Base-by-base conservation (phyloP, 1,140 invertebrate species). In the Lethrus apterus region DNA sequence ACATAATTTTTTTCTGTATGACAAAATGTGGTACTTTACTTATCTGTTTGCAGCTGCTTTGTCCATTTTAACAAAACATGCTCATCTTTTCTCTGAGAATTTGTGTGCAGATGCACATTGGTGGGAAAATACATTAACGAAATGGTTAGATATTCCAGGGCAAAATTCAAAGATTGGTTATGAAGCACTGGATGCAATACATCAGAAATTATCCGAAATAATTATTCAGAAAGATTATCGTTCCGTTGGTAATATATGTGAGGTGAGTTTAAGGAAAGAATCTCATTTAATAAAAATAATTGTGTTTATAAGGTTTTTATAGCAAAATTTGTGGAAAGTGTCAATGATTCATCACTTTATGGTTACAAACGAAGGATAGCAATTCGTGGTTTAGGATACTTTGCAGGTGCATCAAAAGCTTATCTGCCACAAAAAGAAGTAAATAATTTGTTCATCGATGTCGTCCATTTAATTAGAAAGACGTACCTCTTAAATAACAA, bases 341-440 rank as follows among this genome's bases (percentile, higher is more conserved):
- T 50, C 38, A 45, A 52, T 35, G 46, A 34, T 8, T 23, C 10
- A n/a, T 14, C 54, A 14, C 26, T 46, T 11, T 29, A 47, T 9
- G 42, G 50, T 15, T 48, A 50, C 11, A 58, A 67, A 51, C 50
- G 60, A 45, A 58, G 48, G 10, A 48, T 65, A 21, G 54, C 60
- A n/a, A 58, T 70, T 11, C 55, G 58, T 15, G 66, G 65, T 29
- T 54, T 68, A 44, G 65, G 64, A 11, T 35, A 57, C 21, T 60
- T 71, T 20, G 44, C 56, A 14, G 32, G 19, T 11, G 29, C 60
- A 0, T 58, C 57, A 30, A 49, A 54, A 33, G 35, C 59, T 33
- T 49, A 60, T 35, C 44, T 59, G n/a, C 5, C 41, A 19, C 15
- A 51, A 3, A 36, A 57, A 35, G 55, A 65, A 30, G 38, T 60